Evolutionary conservation across 2,888 invertebrate species (phyloP).

Genomic region (Drosophila gaucha): DNA sequence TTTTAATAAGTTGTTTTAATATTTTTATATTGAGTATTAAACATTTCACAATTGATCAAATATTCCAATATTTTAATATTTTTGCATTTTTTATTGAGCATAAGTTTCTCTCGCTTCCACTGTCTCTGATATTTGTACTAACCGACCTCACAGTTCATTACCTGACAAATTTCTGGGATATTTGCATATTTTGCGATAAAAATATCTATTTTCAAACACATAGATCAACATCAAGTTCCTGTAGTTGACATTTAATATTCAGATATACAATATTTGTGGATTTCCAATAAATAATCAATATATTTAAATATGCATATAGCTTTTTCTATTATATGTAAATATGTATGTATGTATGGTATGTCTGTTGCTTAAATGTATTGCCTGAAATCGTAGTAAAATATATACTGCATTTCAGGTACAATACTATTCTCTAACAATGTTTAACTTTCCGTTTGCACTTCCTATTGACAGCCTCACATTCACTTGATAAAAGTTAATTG

Average conservation of each 20-base stretch:
- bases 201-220: slow-evolving; percentile 15
- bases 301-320: slow-evolving; percentile 2
- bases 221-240: slow-evolving; percentile 48
- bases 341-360: slow-evolving; percentile 2
- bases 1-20: background rate
- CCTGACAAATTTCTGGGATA: slow-evolving; percentile 20
- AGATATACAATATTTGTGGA: slow-evolving; percentile 34
- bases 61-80: background rate
- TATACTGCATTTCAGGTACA: slow-evolving; percentile 3
- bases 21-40: slow-evolving; percentile 9
- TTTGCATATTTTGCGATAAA: slow-evolving; percentile 6
- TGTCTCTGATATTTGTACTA: slow-evolving; percentile 19
- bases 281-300: too few relatives aligned
- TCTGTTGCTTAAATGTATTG: slow-evolving; percentile 6
- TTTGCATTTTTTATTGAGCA: background rate
- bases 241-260: slow-evolving; percentile 57
- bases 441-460: slow-evolving; percentile 39
- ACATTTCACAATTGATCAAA: slow-evolving; percentile 4
- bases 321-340: slow-evolving; percentile 8
- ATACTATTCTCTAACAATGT: slow-evolving; percentile 2
- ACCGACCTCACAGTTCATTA: slow-evolving; percentile 5
- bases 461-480: slow-evolving; percentile 57
- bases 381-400: slow-evolving; percentile 12
- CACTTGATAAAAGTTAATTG: slow-evolving; percentile 35
- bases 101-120: background rate